These are phyloP conservation scores for Steinernema scapterisci DNA, from an alignment of 2,888 invertebrate species.

Conservation along the genomic window DNA sequence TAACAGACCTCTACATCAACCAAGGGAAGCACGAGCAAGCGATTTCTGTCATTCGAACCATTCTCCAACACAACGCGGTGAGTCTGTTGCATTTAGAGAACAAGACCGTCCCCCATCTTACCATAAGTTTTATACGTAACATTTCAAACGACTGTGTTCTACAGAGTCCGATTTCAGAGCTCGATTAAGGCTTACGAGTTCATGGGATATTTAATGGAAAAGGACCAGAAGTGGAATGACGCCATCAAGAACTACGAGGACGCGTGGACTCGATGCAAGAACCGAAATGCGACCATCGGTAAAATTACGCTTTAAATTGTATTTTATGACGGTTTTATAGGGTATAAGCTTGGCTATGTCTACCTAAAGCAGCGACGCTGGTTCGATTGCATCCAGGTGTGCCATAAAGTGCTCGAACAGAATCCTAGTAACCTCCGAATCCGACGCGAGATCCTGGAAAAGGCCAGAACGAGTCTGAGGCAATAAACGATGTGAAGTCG, in stretches of 20 bases:
- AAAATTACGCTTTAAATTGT: constrained; percentile 33
- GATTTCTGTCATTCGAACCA: constrained; percentile 76
- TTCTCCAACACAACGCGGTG: constrained; percentile 71
- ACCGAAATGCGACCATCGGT: constrained; percentile 81
- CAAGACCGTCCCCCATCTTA: too few relatives aligned
- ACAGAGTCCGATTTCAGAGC: constrained; percentile 72
- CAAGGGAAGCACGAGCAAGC: constrained; percentile 84
- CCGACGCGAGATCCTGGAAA: constrained; percentile 89
- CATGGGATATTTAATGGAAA: constrained; percentile 83
- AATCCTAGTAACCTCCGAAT: constrained; percentile 86
- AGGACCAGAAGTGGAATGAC: constrained; percentile 85
- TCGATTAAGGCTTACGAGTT: constrained; percentile 89
- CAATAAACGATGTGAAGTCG: not conserved
- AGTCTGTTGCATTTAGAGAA: constrained; percentile 22
- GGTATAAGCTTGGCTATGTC: constrained; percentile 89
- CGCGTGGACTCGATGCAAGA: constrained; percentile 85
- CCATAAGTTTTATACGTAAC: too few relatives aligned
- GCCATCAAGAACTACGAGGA: constrained; percentile 82
- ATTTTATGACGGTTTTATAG: constrained; percentile 65
- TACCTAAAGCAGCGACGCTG: constrained; percentile 85
- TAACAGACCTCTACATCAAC: constrained; percentile 87
- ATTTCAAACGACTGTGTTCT: too few relatives aligned
- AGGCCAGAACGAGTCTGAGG: constrained; percentile 70
- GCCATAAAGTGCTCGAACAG: constrained; percentile 73
- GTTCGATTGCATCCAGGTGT: constrained; percentile 89